A percentile compares a stretch with the other conserved stretches of the same genome.
phyloP scores from a whole-genome alignment of 2,797 vertebrate genomes.

The Falco peregrinus region DNA sequence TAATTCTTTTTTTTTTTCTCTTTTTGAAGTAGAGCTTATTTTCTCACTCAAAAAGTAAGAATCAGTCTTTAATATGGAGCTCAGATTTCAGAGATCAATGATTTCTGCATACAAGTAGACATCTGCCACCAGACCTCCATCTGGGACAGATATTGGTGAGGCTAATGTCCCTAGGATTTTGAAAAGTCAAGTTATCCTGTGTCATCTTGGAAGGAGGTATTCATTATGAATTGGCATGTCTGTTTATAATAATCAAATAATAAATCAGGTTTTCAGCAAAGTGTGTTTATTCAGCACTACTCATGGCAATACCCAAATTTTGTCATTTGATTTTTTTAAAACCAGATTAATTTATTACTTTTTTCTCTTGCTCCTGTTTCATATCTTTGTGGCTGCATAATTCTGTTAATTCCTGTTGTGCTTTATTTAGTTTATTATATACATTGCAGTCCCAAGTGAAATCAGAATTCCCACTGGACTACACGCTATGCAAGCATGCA shows the following conservation, averaged over 20 bases:
- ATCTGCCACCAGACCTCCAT: slow-evolving; percentile 57
- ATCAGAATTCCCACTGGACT: background rate
- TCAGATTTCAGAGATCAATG: slow-evolving; percentile 27
- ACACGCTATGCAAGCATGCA: background rate
- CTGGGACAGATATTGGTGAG: slow-evolving; percentile 33
- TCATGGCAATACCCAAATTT: background rate
- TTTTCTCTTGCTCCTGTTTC: background rate
- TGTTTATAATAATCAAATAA: background rate
- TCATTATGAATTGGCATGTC: background rate
- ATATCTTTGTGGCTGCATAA: background rate
- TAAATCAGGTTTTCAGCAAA: background rate
- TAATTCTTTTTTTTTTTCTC: background rate
- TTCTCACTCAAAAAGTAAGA: background rate
- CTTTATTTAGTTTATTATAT: background rate
- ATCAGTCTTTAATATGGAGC: background rate
- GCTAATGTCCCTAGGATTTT: background rate
- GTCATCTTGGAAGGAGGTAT: background rate
- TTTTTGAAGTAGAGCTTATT: background rate
- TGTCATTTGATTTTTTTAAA: background rate
- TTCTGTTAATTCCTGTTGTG: background rate
- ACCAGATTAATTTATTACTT: background rate
- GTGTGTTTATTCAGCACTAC: background rate
- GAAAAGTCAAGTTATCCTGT: background rate
- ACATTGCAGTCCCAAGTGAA: background rate
- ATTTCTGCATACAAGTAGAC: slow-evolving; percentile 16